phyloP scores from a whole-genome alignment of 1,140 invertebrate species.

The Leptinotarsa undecemlineata region DNA sequence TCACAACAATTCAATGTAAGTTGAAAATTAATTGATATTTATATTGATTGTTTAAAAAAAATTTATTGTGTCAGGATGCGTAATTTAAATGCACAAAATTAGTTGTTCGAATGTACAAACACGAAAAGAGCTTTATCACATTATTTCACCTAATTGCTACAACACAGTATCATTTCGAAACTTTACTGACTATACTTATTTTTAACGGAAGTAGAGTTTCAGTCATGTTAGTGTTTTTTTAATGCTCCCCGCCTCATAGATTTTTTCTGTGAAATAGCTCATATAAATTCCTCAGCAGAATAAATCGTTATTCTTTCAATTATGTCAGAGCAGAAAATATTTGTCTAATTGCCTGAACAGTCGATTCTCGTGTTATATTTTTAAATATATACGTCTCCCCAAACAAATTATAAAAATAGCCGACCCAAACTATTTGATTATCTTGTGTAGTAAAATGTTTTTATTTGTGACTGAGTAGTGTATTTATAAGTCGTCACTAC shows the following conservation, averaged over 20 bases:
- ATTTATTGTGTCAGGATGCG: no score
- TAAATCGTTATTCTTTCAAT: conserved; percentile 19
- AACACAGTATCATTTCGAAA: no score
- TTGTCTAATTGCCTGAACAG: conserved; percentile 13
- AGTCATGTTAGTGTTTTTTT: no score
- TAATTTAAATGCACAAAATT: no score
- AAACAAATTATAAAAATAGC: conserved; percentile 22
- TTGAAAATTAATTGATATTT: no score
- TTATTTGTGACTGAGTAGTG: conserved; percentile 16
- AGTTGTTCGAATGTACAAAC: no score
- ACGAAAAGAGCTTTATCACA: no score
- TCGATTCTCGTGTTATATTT: conserved; percentile 18
- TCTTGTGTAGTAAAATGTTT: conserved; percentile 12
- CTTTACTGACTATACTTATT: no score
- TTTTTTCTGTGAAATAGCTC: not conserved
- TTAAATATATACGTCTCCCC: conserved; percentile 25
- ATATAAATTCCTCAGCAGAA: not conserved
- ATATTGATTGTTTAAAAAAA: no score
- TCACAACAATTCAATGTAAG: no score
- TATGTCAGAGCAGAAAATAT: conserved; percentile 21
- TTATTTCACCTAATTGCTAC: no score
- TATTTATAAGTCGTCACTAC: conserved; percentile 18
- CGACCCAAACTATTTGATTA: conserved; percentile 20
- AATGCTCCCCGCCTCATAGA: not conserved
- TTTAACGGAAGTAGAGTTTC: no score